phyloP scores from a whole-genome alignment of 2,113 vertebrate genomes.

The Pteropus alecto region DNA sequence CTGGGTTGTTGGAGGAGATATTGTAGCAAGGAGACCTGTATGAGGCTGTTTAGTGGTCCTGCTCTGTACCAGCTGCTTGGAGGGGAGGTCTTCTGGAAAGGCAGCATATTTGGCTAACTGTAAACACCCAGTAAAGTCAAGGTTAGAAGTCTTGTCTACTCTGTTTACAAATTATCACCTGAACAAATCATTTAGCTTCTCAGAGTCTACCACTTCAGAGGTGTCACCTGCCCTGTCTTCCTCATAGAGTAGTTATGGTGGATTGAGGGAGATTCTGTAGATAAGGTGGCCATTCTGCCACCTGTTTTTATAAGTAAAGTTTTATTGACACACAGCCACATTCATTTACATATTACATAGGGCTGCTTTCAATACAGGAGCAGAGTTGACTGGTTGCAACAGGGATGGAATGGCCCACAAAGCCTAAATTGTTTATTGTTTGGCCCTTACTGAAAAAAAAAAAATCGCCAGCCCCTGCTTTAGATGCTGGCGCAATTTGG shows the following conservation, averaged over 20 bases:
- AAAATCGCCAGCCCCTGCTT: background rate
- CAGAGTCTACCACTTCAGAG: background rate
- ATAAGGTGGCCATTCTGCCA: background rate
- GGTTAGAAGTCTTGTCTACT: background rate
- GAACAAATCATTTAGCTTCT: background rate
- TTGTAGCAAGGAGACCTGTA: background rate
- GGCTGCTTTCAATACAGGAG: background rate
- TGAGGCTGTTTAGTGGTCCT: background rate
- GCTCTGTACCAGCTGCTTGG: background rate
- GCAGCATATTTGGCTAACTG: background rate
- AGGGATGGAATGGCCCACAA: background rate
- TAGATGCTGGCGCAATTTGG: background rate
- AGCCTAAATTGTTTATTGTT: background rate
- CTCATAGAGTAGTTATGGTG: background rate
- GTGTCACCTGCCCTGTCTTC: background rate
- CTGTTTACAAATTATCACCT: background rate
- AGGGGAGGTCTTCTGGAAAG: background rate
- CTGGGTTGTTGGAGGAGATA: background rate
- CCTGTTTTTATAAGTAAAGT: slow-evolving; percentile 31
- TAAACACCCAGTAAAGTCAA: background rate
- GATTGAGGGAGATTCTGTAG: background rate
- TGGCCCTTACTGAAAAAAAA: background rate
- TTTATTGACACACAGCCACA: background rate
- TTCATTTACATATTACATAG: background rate
- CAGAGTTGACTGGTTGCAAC: background rate